Evolutionary conservation across 2,797 vertebrate species (phyloP).

Genomic region (Coranthus polyacanthus): DNA sequence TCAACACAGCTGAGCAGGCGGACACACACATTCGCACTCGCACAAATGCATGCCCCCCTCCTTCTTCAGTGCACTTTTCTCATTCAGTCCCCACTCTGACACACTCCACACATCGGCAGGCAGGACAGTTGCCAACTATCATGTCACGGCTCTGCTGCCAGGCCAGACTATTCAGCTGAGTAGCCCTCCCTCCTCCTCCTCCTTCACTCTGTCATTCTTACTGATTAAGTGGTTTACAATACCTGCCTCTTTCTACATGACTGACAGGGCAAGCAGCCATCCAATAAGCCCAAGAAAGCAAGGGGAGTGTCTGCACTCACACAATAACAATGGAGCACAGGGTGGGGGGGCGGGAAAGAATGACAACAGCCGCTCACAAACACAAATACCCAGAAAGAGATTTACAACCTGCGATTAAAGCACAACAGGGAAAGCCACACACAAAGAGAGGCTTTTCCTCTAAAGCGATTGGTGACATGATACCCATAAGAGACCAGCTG

Average conservation of each 20-base stretch:
- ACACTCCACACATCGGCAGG: conserved; percentile 67
- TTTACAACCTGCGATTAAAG: conserved; percentile 60
- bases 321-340: conserved; percentile 41
- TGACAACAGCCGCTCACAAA: conserved; percentile 33
- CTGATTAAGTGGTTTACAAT: conserved; percentile 69
- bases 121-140: conserved; percentile 68
- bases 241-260: conserved; percentile 31
- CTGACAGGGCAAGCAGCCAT: conserved; percentile 40
- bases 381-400: conserved; percentile 50
- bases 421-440: conserved; percentile 46
- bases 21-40: conserved; percentile 37
- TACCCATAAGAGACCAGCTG: conserved; percentile 32
- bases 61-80: conserved; percentile 27
- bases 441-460: conserved; percentile 40
- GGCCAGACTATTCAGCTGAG: conserved; percentile 51
- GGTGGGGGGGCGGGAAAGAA: conserved; percentile 22
- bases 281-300: conserved; percentile 41
- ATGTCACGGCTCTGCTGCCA: conserved; percentile 59
- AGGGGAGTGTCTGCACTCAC: conserved; percentile 26
- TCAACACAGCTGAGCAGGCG: conserved; percentile 80
- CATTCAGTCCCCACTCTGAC: conserved; percentile 60
- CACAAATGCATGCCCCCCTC: conserved; percentile 21
- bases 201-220: conserved; percentile 47
- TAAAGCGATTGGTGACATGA: conserved; percentile 36
- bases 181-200: conserved; percentile 30